Evolutionary conservation across 2,113 vertebrate species (phyloP), one percentile per base, ranked within the genome.

Genomic region (Cyphomyrus plagiostoma): DNA sequence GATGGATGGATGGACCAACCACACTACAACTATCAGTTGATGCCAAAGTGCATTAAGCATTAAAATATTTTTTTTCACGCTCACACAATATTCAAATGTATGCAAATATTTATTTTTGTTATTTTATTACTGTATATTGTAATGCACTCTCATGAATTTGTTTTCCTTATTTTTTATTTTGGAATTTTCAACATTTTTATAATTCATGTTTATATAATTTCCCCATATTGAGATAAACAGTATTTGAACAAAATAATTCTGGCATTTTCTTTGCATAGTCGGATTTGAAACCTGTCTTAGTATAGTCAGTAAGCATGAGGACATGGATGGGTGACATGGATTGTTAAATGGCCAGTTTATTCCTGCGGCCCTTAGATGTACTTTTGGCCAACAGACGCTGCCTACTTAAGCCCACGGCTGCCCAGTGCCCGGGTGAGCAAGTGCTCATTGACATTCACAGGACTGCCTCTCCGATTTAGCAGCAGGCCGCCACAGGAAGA

Each of bases 341-440:
- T 89, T 92, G 90, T 91, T 92, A 92, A 94, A 94, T 93, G 91
- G 92, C 88, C 89, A 91, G 56, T 62, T 93, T 82, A 85, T 89
- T 92, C 82, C 91, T 87, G 39, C 62, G 53, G 89, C 56, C 82
- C 30, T 53, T 0, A 48, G 87, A 80, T 88, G 26, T 58, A 90
- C 49, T 53, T 88, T 89, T 91, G 89, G 91, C 90, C 89, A 89
- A 89, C 66, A 88, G 90, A 91, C 88, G 90, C 66, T 70, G 86
- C 45, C 90, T 91, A 90, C 89, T 91, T 91, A 91, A 89, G 88
- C 82, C 30, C 90, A 84, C 90, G 88, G 87, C 91, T 90, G 92
- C 91, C 88, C 89, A n/a, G 48, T 86, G 83, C 89, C 88, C 53
- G 19, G 30, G 70, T 39, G 48, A 53, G 45, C 46, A 84, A 50